Evolutionary conservation across 2,113 vertebrate species (phyloP), one percentile per base, ranked within the genome.

Genomic region (Ardeotis arabs): DNA sequence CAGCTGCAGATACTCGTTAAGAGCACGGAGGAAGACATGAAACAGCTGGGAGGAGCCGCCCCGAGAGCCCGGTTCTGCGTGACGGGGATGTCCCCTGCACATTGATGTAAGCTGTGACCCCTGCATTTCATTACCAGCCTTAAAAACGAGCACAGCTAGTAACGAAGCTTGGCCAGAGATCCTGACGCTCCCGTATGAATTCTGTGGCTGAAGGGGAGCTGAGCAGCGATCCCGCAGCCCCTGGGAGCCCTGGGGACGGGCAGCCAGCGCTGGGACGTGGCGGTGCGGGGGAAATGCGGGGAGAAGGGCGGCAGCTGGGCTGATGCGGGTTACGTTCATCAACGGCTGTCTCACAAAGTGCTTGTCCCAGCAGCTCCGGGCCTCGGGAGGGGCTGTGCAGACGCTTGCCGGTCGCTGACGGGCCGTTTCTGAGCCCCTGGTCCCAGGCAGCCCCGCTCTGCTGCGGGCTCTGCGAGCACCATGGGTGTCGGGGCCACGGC

Each of bases 401-500:
- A 16, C 14, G 41, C 41, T 44, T 6, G 41, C 41, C 41, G 41
- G 41, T 16, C 14, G 3, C 72, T 28, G 55, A n/a, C 0, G 4
- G 39, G 70, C 70, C 12, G 47, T 25, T 90, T 76, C 28, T 6
- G 41, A 44, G 15, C 15, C 31, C 62, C 35, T 52, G 3, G 3
- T 35, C 64, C 55, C 59, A 10, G 37, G 44, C 39, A 18, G 72
- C 41, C n/a, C 53, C 1, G 2, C 39, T 55, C 31, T 3, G 0
- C 17, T 2, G 31, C 1, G 3, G 67, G 64, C 17, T n/a, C 72
- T 24, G 52, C 50, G 4, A 52, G 45, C 1, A 0, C 37, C 45
- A 33, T 5, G 0, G 2, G 29, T 47, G 3, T 9, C 11, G 2
- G 52, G 66, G 35, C 39, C 0, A 1, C 1, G 3, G 41, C 39